Evolutionary conservation across 2,113 vertebrate genomes (phyloP).

Genomic region (Charadrius vociferus): DNA sequence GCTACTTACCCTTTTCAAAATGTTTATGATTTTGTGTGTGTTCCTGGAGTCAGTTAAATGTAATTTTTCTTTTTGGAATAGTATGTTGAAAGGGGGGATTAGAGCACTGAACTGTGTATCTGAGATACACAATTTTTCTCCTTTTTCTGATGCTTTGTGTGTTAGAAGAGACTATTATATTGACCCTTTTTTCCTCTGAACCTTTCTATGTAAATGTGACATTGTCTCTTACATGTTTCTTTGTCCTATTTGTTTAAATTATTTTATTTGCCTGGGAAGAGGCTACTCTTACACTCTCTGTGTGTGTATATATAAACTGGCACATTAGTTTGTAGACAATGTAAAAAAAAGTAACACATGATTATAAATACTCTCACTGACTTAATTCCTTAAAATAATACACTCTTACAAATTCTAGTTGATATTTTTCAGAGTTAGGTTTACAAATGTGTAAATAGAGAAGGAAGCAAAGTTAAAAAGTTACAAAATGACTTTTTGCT

Average conservation of each 20-base stretch:
- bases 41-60: not conserved
- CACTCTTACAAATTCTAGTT: not conserved
- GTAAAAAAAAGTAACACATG: not conserved
- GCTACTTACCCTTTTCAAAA: not conserved
- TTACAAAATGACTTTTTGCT: not conserved
- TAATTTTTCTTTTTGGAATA: not conserved
- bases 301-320: no score
- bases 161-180: not conserved
- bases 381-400: not conserved
- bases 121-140: not conserved
- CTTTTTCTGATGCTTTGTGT: not conserved
- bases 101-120: not conserved
- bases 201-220: not conserved
- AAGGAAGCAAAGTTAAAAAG: not conserved
- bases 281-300: not conserved
- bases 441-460: not conserved
- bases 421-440: not conserved
- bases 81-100: not conserved
- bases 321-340: not conserved
- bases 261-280: not conserved
- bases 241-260: not conserved
- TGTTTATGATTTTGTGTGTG: not conserved
- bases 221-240: not conserved
- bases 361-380: not conserved
- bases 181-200: not conserved